Conservation (phyloP, 1,140 invertebrate species). For the Drosophila varians region DNA sequence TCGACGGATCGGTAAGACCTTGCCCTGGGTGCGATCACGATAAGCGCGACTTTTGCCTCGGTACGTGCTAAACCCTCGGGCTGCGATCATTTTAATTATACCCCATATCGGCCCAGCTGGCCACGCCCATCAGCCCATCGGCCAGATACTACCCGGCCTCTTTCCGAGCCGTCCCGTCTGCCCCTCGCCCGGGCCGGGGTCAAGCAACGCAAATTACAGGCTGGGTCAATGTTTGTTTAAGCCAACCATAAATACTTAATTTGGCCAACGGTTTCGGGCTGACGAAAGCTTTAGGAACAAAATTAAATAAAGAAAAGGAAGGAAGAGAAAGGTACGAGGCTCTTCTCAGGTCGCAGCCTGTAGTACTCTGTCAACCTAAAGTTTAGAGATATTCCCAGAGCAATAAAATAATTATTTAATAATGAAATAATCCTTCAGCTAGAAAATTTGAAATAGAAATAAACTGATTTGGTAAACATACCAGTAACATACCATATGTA, state of each 20-base stretch:
- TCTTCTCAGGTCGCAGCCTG: background rate
- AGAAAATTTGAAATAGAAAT: too few species aligned
- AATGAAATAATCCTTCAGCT: too few species aligned
- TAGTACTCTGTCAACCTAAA: constrained; percentile 7
- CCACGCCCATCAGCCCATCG: constrained; percentile 25
- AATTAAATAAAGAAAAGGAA: background rate
- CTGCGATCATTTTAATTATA: constrained; percentile 77
- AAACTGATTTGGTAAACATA: background rate
- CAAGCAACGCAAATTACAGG: constrained; percentile 75
- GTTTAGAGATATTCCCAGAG: too few species aligned
- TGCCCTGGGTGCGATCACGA: constrained; percentile 78
- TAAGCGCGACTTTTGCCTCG: constrained; percentile 79
- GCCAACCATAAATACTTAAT: constrained; percentile 72
- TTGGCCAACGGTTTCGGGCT: constrained; percentile 61
- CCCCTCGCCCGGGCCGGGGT: constrained; percentile 31
- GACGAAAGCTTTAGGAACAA: constrained; percentile 33
- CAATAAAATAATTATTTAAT: too few species aligned
- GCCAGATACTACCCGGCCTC: background rate
- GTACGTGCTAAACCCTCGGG: constrained; percentile 72
- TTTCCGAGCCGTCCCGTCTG: background rate
- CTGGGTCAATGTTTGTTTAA: constrained; percentile 73
- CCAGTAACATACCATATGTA: too few species aligned
- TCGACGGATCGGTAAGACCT: constrained; percentile 42
- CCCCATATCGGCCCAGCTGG: constrained; percentile 21
- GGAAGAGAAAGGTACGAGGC: too few species aligned